Conservation (phyloP, 2,888 invertebrate species). For the Cerastis rubricosa region DNA sequence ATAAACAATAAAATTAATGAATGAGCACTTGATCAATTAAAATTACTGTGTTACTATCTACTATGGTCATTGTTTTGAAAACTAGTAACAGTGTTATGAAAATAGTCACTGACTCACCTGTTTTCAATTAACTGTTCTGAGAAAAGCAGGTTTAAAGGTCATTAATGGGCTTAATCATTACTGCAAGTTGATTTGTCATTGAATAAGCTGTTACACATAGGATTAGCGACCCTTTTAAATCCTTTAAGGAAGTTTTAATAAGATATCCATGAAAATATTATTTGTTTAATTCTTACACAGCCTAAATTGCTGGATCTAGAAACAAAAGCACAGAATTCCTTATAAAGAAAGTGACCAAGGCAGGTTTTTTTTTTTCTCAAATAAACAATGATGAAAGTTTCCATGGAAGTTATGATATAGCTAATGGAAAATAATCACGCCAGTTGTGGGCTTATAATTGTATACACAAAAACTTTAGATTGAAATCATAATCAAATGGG, state of each 20-base stretch:
- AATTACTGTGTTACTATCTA: background rate
- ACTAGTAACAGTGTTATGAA: background rate
- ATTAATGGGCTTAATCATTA: slow-evolving; percentile 4
- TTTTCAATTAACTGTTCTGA: slow-evolving; percentile 39
- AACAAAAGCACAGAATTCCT: background rate
- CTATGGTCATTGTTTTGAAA: slow-evolving; percentile 31
- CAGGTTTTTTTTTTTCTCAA: too few relatives aligned
- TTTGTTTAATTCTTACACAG: background rate
- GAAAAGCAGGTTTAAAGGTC: slow-evolving; percentile 38
- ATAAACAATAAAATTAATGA: background rate
- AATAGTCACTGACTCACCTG: slow-evolving; percentile 54
- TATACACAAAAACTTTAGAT: background rate
- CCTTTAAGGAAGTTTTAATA: background rate
- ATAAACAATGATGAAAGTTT: too few relatives aligned
- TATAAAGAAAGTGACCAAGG: background rate
- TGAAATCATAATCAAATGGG: background rate
- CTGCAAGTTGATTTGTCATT: background rate
- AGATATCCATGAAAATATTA: background rate
- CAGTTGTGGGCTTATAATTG: too few relatives aligned
- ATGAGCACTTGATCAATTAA: background rate
- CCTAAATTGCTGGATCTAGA: background rate
- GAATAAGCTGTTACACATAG: background rate
- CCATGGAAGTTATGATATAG: background rate
- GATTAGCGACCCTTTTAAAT: background rate
- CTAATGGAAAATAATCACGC: too few relatives aligned